Conservation (phyloP, 2,113 vertebrate genomes). For the Arizona elegans region DNA sequence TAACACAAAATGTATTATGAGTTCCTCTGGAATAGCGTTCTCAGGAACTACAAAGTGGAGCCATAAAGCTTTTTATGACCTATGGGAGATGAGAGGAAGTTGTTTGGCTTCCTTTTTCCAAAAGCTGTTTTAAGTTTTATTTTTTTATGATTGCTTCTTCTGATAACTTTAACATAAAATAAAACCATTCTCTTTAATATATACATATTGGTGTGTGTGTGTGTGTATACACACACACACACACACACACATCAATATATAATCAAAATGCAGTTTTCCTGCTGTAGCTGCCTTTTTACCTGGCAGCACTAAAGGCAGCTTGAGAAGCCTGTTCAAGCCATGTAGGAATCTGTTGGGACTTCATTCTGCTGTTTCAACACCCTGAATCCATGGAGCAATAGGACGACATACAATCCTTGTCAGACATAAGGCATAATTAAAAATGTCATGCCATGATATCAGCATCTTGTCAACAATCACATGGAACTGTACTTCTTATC, state of each 20-base stretch:
- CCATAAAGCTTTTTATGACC: not conserved
- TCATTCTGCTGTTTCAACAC: not conserved
- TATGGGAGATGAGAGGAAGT: not conserved
- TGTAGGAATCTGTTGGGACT: not conserved
- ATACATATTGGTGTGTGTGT: not conserved
- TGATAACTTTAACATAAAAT: not conserved
- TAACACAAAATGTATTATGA: accelerated
- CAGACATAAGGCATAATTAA: not conserved
- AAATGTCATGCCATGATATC: not conserved
- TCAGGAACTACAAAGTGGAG: not conserved
- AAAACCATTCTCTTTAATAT: not conserved
- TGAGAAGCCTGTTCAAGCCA: not conserved
- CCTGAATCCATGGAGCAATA: not conserved
- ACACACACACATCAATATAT: too few species aligned
- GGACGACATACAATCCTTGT: not conserved
- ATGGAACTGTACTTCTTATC: not conserved
- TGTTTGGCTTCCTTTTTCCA: not conserved
- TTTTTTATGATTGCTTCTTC: not conserved
- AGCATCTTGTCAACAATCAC: not conserved
- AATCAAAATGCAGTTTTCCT: not conserved
- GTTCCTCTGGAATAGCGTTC: accelerated
- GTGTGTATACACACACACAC: too few species aligned
- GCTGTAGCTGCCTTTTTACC: not conserved
- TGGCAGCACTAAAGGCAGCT: accelerated
- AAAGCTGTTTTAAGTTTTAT: not conserved